Conservation (phyloP, 1,140 invertebrate species). For the Lamellibrachia luymesi region DNA sequence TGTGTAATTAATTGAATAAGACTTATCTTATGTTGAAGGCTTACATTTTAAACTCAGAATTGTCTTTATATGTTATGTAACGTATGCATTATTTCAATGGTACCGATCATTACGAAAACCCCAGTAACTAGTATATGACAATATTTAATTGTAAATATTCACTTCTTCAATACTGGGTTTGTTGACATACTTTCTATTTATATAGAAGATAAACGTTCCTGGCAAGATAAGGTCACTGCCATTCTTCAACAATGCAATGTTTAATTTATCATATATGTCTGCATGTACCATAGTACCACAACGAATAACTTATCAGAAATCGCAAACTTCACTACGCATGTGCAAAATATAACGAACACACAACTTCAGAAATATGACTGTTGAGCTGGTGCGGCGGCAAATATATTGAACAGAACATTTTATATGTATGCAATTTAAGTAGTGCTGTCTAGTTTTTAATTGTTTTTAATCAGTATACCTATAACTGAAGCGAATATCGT, state of each 20-base stretch:
- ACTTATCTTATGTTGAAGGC: too few relatives aligned
- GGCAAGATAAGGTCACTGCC: too few relatives aligned
- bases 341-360: too few relatives aligned
- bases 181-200: too few relatives aligned
- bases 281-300: background rate
- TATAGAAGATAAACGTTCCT: too few relatives aligned
- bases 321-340: too few relatives aligned
- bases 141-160: background rate
- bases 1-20: background rate
- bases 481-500: background rate
- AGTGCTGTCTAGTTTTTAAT: background rate
- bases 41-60: too few relatives aligned
- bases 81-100: background rate
- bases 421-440: background rate
- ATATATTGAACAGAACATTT: background rate
- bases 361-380: too few relatives aligned
- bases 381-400: too few relatives aligned
- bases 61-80: background rate
- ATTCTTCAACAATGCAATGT: too few relatives aligned
- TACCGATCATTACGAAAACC: background rate
- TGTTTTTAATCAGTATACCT: background rate
- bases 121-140: background rate
- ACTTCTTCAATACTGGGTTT: background rate
- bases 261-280: background rate
- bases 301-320: too few relatives aligned